Base-by-base conservation (phyloP, 2,113 vertebrate species). In the Cyrtonyx montezumae region DNA sequence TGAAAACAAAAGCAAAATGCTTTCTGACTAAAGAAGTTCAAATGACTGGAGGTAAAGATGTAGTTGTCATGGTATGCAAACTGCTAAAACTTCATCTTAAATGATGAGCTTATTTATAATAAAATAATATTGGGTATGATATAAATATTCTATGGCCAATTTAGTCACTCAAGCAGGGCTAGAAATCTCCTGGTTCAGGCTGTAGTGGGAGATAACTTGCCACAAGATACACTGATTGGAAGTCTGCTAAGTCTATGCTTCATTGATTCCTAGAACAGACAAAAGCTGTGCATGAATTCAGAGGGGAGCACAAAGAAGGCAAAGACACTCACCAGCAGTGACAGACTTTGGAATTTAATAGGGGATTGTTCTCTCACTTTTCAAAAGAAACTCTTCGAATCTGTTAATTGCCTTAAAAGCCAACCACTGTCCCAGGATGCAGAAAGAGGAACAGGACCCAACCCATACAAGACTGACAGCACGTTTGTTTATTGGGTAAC, bases 191-290 rank as follows among this genome's bases (percentile, higher is more conserved):
- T 91, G 30, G 80, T 94, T 91, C 86, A 81, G 87, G 80, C 83
- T 96, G 80, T 69, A 42, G 18, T 86, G 95, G 93, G 96, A 96
- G 53, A 84, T 53, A 79, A 65, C 79, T 90, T 88, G 84, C 95
- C 49, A 86, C 76, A 79, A 89, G 92, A 91, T 46, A 78, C 22
- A 17, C 82, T 97, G 92, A 90, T 91, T 95, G 79, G 90, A 97
- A 93, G 61, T 93, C 91, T 91, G 95, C 1, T 1, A 51, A 88
- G 48, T 80, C 21, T 92, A 79, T 87, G 96, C 94, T 96, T 95
- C 96, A 91, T 51, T 79, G 90, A 82, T 66, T 96, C 76, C 48
- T 95, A 81, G 79, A 95, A 88, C 6, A 36, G 58, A 34, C 55
- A 73, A 61, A 85, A 79, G 68, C 90, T 68, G 56, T 40, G 51